phyloP scores from a whole-genome alignment of 2,113 vertebrate genomes.

The Gallinago undulata region DNA sequence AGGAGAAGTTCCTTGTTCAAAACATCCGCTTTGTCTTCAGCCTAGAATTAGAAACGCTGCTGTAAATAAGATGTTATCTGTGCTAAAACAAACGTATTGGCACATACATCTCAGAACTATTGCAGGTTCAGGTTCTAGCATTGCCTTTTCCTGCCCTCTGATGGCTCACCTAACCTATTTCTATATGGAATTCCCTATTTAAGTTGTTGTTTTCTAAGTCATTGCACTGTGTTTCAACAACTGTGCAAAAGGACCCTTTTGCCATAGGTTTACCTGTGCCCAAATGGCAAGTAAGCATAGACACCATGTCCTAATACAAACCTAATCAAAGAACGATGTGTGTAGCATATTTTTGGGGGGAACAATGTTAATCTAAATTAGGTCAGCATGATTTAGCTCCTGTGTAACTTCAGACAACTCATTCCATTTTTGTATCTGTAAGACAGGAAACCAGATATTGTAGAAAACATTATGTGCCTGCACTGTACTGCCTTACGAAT shows the following conservation, averaged over 20 bases:
- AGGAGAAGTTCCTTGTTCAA: slow-evolving; percentile 95
- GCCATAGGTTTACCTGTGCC: background rate
- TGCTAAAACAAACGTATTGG: background rate
- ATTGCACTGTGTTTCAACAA: background rate
- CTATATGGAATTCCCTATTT: background rate
- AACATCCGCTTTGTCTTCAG: slow-evolving; percentile 95
- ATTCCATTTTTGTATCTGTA: background rate
- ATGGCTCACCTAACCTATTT: background rate
- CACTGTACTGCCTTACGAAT: background rate
- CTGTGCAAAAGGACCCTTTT: background rate
- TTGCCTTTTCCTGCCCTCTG: background rate
- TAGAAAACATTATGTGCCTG: background rate
- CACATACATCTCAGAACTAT: background rate
- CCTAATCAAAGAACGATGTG: background rate
- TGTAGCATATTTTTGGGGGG: background rate
- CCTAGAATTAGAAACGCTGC: slow-evolving; percentile 68
- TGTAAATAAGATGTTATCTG: background rate
- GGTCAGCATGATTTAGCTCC: background rate
- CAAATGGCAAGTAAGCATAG: background rate
- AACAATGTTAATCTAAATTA: background rate
- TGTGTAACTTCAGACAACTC: background rate
- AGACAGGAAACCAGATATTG: background rate
- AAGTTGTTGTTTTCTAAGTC: background rate
- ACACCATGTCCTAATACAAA: background rate
- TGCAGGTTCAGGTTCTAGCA: background rate